Evolutionary conservation across 2,888 invertebrate species (phyloP).

Genomic region (Galerucella pusilla): DNA sequence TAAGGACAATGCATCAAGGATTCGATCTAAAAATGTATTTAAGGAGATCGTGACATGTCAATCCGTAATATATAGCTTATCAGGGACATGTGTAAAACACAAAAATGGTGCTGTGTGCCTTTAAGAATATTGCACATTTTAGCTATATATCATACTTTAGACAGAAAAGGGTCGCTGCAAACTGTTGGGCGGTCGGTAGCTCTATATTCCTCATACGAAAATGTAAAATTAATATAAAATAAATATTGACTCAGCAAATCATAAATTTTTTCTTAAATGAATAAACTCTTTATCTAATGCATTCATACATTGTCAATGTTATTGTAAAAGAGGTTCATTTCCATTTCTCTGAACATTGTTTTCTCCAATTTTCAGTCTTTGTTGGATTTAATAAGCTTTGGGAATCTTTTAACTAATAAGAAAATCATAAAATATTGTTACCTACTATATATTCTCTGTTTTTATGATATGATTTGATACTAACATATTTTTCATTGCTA

Average conservation of each 20-base stretch:
- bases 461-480: too few species aligned
- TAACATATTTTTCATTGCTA: too few species aligned
- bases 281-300: not conserved
- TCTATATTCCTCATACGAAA: not conserved
- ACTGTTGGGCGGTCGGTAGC: constrained; percentile 1
- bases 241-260: not conserved
- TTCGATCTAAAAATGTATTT: constrained; percentile 40
- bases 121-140: constrained; percentile 58
- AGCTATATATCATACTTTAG: constrained; percentile 58
- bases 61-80: constrained; percentile 57
- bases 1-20: constrained; percentile 22
- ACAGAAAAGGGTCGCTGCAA: constrained; percentile 48
- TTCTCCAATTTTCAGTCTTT: too few species aligned
- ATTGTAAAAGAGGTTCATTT: not conserved
- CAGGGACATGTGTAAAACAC: constrained; percentile 60
- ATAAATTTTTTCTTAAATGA: not conserved
- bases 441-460: too few species aligned
- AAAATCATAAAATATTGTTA: too few species aligned
- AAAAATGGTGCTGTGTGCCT: constrained; percentile 49
- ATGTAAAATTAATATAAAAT: not conserved
- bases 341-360: too few species aligned
- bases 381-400: too few species aligned
- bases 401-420: too few species aligned
- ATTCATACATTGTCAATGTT: not conserved
- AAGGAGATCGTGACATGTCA: constrained; percentile 57